These are phyloP conservation scores for Erebia ligea DNA, from an alignment of 2,888 invertebrate species.

Conservation along the genomic window DNA sequence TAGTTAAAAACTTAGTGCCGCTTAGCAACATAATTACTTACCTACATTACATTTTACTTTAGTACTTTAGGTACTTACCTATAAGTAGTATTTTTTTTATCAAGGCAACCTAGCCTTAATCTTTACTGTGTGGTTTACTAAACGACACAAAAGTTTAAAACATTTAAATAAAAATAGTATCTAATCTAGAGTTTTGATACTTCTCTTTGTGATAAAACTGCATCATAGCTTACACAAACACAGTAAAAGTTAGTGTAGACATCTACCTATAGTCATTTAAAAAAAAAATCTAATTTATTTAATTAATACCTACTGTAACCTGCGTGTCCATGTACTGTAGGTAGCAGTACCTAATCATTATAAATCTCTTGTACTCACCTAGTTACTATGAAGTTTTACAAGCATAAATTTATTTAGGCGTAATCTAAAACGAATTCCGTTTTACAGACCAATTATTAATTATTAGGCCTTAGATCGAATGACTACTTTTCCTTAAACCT, in stretches of 20 bases:
- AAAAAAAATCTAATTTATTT: too few relatives aligned
- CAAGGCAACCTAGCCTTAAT: background rate
- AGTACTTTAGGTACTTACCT: too few relatives aligned
- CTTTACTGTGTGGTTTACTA: background rate
- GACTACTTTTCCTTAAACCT: background rate
- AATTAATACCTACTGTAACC: too few relatives aligned
- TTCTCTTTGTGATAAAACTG: conserved; percentile 38
- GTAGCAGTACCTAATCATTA: background rate
- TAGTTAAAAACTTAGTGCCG: too few relatives aligned
- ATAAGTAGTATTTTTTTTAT: too few relatives aligned
- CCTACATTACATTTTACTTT: too few relatives aligned
- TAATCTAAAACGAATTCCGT: background rate
- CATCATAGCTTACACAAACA: conserved; percentile 28
- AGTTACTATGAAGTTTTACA: background rate
- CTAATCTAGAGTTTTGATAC: conserved; percentile 19
- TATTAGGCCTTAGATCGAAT: background rate
- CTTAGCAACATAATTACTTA: too few relatives aligned
- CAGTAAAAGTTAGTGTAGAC: too few relatives aligned
- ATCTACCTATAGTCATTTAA: too few relatives aligned
- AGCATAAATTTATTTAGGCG: background rate
- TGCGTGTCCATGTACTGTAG: too few relatives aligned
- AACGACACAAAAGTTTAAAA: background rate
- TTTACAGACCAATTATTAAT: background rate
- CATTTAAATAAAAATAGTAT: background rate
- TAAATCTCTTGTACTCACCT: too few relatives aligned